Evolutionary conservation across 2,888 invertebrate species (phyloP).

Genomic region (Drosophila affinis): DNA sequence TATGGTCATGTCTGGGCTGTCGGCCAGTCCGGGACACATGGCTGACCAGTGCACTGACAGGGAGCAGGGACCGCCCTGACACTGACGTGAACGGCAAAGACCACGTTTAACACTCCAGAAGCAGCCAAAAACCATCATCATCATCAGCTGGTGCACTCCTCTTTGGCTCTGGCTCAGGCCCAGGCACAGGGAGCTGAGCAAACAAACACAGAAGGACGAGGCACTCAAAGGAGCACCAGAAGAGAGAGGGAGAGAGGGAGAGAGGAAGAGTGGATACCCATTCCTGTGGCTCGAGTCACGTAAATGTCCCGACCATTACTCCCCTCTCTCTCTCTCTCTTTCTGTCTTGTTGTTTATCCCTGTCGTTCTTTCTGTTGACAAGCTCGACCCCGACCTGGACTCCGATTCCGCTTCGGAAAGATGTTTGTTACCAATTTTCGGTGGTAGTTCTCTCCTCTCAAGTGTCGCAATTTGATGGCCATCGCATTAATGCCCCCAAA

Average conservation of each 20-base stretch:
- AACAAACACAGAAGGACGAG: slow-evolving; percentile 45
- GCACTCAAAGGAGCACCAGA: slow-evolving; percentile 21
- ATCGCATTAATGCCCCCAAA: slow-evolving; percentile 53
- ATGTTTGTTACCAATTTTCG: slow-evolving; percentile 4
- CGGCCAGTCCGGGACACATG: slow-evolving; percentile 12
- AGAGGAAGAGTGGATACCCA: slow-evolving; percentile 22
- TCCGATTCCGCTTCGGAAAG: background rate
- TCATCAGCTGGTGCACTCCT: slow-evolving; percentile 29
- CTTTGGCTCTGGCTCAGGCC: background rate
- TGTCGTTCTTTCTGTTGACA: slow-evolving; percentile 14
- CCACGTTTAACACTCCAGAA: slow-evolving; percentile 48
- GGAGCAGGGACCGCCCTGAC: background rate
- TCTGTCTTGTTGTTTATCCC: background rate
- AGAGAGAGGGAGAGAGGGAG: slow-evolving; percentile 1
- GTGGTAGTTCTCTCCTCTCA: slow-evolving; percentile 22
- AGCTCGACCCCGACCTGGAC: background rate
- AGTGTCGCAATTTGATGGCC: slow-evolving; percentile 43
- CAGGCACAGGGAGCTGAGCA: slow-evolving; percentile 25
- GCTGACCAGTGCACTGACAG: slow-evolving; percentile 20
- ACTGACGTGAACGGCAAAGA: slow-evolving; percentile 47
- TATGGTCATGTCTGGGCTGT: slow-evolving; percentile 41
- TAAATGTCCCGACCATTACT: slow-evolving; percentile 50
- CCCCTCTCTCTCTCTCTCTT: background rate
- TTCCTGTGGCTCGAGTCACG: slow-evolving; percentile 58
- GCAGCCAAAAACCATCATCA: slow-evolving; percentile 15